phyloP scores from a whole-genome alignment of 2,888 invertebrate genomes.

The Epistrophella euchroma region DNA sequence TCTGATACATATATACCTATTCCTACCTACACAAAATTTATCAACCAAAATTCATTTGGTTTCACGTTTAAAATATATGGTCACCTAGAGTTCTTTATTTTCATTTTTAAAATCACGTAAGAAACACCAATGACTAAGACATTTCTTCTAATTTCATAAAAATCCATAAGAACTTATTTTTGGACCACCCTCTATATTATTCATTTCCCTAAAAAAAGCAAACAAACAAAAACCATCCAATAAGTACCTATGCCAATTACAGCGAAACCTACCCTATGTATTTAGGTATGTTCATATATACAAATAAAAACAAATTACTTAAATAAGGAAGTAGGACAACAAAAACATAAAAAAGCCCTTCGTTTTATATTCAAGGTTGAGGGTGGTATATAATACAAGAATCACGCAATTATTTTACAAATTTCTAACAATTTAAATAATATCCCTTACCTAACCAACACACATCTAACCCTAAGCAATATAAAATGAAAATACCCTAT shows the following conservation, averaged over 20 bases:
- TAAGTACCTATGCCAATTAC: slow-evolving; percentile 9
- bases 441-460: slow-evolving; percentile 13
- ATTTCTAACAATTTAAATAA: slow-evolving; percentile 36
- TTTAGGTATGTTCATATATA: too few species aligned
- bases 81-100: too few species aligned
- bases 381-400: slow-evolving; percentile 37
- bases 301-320: not conserved
- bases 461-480: not conserved
- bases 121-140: too few species aligned
- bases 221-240: not conserved
- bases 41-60: too few species aligned
- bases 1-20: too few species aligned
- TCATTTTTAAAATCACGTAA: too few species aligned
- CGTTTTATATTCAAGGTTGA: slow-evolving; percentile 59
- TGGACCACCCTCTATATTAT: not conserved
- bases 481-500: not conserved
- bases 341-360: slow-evolving; percentile 26
- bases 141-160: too few species aligned
- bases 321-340: slow-evolving; percentile 60
- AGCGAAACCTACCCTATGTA: not conserved
- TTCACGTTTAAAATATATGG: too few species aligned
- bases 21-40: too few species aligned
- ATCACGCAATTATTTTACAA: slow-evolving; percentile 41
- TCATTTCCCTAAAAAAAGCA: not conserved
- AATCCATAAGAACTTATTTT: not conserved